Conservation (phyloP, 2,113 vertebrate genomes). For the Thamnophis sirtalis region DNA sequence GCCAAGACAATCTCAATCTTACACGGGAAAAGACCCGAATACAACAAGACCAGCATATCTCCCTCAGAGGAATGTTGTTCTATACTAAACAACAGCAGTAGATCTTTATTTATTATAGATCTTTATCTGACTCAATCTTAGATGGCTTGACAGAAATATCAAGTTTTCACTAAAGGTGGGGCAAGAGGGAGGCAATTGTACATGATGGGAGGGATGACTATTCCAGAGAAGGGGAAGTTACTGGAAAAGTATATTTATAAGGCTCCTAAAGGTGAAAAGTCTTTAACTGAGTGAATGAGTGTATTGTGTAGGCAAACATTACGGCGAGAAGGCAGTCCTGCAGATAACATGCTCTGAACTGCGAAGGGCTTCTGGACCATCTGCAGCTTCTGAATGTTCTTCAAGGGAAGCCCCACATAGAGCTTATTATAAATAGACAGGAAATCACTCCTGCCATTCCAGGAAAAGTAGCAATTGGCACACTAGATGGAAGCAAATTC, state of each 20-base stretch:
- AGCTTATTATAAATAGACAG: not conserved
- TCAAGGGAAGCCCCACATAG: not conserved
- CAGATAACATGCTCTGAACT: not conserved
- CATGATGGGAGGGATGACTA: not conserved
- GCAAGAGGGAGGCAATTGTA: not conserved
- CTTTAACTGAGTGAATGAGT: not conserved
- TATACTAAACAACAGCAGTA: too few species aligned
- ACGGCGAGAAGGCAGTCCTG: not conserved
- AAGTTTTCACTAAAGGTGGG: not conserved
- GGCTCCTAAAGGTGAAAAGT: not conserved
- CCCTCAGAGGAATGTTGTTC: too few species aligned
- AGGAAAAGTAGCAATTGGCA: not conserved
- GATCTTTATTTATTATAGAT: too few species aligned
- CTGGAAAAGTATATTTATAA: not conserved
- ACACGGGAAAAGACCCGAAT: too few species aligned
- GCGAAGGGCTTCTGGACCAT: not conserved
- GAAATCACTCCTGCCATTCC: not conserved
- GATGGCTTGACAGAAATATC: not conserved
- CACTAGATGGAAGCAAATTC: not conserved
- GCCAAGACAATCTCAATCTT: too few species aligned
- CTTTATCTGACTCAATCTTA: too few species aligned
- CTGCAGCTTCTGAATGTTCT: not conserved
- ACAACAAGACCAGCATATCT: too few species aligned
- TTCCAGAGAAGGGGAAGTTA: not conserved
- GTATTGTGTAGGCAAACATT: not conserved